Base-by-base conservation (phyloP, 1,140 invertebrate genomes). In the Drosophila parabipectinata region DNA sequence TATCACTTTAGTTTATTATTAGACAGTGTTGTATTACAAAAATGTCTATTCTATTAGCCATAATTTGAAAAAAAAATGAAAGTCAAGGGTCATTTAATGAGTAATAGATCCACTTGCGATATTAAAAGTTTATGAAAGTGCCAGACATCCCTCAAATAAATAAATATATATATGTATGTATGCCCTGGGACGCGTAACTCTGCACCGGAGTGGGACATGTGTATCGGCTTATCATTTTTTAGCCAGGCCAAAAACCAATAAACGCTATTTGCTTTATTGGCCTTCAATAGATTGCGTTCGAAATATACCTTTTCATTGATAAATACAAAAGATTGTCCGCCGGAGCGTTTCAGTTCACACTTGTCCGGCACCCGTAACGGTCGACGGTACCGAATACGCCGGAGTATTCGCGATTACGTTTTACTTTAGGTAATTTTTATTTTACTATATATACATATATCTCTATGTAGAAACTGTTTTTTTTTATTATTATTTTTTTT, bases 191-290 rank as follows among this genome's bases (percentile, higher is more conserved):
- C 21, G 26, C 14, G 63, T 12, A 51, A 52, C 28, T 14, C 21
- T 10, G 32, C 8, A 34, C 8, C 34, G 34, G 34, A 32, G 34
- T 1, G 34, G 50, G 21, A 68, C 66, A 67, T 45, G 32, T 67
- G 63, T 53, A 47, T 18, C 32, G 15, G 51, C 63, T 71, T 71
- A 71, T 71, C 67, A 69, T 32, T 69, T 64, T 56, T 57, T 57
- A 32, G 51, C 44, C 66, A 10, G 66, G 44, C 63, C 66, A 39
- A 57, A 57, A 57, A 57, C 37, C 63, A 57, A 71, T 69, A 57
- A 71, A 71, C 67, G 60, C 18, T 69, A 41, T 71, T 69, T 39
- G 32, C 15, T 71, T 69, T 71, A 71, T 69, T 71, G 58, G 48
- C 58, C 32, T 28, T 60, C 47, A 15, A 60, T 60, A 15, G 37